These are phyloP conservation scores for Triops cancriformis DNA, from an alignment of 1,140 invertebrate species.

Conservation along the genomic window DNA sequence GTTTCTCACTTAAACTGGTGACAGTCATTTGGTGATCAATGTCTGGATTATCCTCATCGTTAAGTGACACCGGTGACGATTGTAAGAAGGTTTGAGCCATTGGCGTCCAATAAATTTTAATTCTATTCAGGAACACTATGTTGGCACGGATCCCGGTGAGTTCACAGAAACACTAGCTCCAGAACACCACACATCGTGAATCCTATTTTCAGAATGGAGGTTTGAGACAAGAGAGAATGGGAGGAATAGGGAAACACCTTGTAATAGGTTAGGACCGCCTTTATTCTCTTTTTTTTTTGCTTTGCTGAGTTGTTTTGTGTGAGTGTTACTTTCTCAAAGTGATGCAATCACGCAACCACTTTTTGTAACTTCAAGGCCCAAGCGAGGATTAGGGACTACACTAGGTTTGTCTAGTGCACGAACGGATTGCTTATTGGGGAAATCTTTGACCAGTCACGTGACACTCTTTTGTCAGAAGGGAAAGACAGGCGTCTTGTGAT, in stretches of 20 bases:
- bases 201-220: neutral
- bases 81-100: neutral
- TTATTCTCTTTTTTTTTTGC: no score
- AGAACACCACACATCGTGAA: neutral
- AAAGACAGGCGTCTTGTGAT: no score
- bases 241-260: no score
- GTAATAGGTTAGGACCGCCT: no score
- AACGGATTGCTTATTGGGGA: neutral
- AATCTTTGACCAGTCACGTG: no score
- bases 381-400: neutral
- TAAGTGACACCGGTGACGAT: neutral
- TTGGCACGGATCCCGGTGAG: neutral
- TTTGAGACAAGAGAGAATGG: neutral
- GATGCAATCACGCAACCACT: slow-evolving; percentile 9
- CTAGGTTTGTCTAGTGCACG: neutral
- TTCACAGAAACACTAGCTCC: neutral
- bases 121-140: neutral
- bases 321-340: neutral
- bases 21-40: neutral
- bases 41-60: neutral
- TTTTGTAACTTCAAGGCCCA: neutral
- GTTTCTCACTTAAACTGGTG: neutral
- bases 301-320: no score
- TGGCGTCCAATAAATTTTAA: neutral
- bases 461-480: no score